A percentile compares a stretch with the other conserved stretches of the same genome.
These are phyloP conservation scores for Numenius arquata DNA, from an alignment of 2,113 vertebrate genomes.

Conservation along the genomic window DNA sequence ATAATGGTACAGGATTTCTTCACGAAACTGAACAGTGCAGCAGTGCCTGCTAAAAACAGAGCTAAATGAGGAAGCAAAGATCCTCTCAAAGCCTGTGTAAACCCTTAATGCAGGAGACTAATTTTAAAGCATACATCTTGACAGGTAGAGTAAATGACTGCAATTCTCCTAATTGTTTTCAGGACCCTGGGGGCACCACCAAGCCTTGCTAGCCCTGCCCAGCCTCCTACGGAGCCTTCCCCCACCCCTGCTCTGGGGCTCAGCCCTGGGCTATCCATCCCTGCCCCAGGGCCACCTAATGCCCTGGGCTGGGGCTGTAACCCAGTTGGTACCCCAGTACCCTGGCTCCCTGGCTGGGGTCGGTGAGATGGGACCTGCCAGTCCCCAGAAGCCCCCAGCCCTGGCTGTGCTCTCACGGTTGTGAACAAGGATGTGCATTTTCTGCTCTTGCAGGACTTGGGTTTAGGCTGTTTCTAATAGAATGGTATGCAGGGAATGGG, in stretches of 20 bases:
- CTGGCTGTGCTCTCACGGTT: background rate
- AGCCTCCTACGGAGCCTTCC: background rate
- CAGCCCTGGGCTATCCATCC: background rate
- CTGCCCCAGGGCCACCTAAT: accelerated
- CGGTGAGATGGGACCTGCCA: background rate
- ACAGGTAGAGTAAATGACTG: background rate
- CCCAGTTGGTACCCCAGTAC: background rate
- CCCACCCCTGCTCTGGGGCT: accelerated
- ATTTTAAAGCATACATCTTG: background rate
- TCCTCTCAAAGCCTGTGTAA: background rate
- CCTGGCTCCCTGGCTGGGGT: too few species aligned
- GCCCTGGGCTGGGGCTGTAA: background rate
- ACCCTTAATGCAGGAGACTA: background rate
- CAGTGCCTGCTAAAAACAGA: background rate
- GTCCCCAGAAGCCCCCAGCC: background rate
- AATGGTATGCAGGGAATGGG: background rate
- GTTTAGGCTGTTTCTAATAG: background rate
- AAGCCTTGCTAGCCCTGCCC: background rate
- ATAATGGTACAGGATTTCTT: background rate
- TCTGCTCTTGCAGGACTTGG: background rate
- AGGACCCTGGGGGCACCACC: background rate
- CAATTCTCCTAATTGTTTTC: background rate
- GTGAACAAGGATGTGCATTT: background rate
- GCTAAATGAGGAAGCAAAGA: background rate
- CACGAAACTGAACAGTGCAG: background rate